Evolutionary conservation across 2,113 vertebrate genomes (phyloP), one percentile per base, ranked within the genome.

Genomic region (Bostrychus sinensis): DNA sequence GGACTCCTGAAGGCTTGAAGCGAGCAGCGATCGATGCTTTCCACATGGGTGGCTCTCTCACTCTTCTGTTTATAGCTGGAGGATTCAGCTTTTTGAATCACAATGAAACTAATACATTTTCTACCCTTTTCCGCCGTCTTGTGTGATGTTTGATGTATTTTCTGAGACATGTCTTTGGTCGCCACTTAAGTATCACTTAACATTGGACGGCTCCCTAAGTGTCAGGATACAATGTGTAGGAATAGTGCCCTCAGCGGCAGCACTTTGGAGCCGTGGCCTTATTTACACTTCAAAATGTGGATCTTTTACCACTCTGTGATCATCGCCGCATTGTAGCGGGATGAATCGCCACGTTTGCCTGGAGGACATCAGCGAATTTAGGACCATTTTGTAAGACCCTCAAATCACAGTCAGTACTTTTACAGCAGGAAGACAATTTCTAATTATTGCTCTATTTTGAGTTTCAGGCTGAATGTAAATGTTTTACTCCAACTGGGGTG

Each of bases 21-120:
- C 67, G 61, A 86, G 77, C 56, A 75, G 56, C 81, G 75, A 91
- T 92, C 88, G 78, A 92, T 91, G 82, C 23, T 71, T 79, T 85
- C 85, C 84, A 89, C 87, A 81, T 57, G 75, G 78, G 67, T 79
- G 80, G 75, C 73, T 84, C 71, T 68, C 42, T 72, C 63, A 63
- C 72, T 73, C 83, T 90, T 80, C 87, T 89, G 79, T 86, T 86
- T 86, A 77, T 86, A 82, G 82, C 90, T 92, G 82, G 62, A 90
- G 88, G 85, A 85, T 87, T 89, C 80, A 54, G 60, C 80, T 70
- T 57, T 72, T 75, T 78, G 75, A 83, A 85, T 89, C 87, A 86
- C 74, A 88, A 86, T 86, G 78, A 85, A 89, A 83, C 59, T 70
- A 87, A 65, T 70, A 83, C 75, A 79, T 80, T 72, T 76, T 70